These are phyloP conservation scores for Allophyes oxyacanthae DNA, from an alignment of 2,888 invertebrate species.

Conservation along the genomic window DNA sequence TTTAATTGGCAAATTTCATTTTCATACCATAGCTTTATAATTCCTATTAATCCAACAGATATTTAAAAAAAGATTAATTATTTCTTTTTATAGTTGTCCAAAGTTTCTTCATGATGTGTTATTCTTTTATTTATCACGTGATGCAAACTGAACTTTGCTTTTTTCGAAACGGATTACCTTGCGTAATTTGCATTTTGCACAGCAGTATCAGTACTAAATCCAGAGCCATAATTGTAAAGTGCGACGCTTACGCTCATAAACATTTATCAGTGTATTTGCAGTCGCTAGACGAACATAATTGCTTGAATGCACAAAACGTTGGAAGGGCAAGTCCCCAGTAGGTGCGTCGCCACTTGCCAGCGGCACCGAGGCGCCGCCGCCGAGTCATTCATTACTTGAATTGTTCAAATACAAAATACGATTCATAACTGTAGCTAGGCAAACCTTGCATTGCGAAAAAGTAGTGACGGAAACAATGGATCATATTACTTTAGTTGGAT, in stretches of 20 bases:
- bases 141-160: too few relatives aligned
- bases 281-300: constrained; percentile 44
- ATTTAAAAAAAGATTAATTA: too few relatives aligned
- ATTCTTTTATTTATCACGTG: too few relatives aligned
- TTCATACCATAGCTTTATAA: background rate
- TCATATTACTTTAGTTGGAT: background rate
- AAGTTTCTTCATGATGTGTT: too few relatives aligned
- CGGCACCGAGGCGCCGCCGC: constrained; percentile 49
- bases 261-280: constrained; percentile 33
- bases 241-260: constrained; percentile 19
- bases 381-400: constrained; percentile 52
- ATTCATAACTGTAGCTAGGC: constrained; percentile 20
- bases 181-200: too few relatives aligned
- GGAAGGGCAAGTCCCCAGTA: constrained; percentile 42
- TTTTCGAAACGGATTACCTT: too few relatives aligned
- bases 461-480: constrained; percentile 1
- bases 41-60: too few relatives aligned
- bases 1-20: background rate
- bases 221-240: constrained; percentile 20
- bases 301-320: constrained; percentile 37
- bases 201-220: background rate
- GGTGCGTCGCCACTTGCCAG: constrained; percentile 41
- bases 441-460: constrained; percentile 17
- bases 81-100: too few relatives aligned
- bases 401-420: constrained; percentile 50